These are phyloP conservation scores for Urosaurus nigricauda DNA, from an alignment of 2,797 vertebrate species.

Conservation along the genomic window DNA sequence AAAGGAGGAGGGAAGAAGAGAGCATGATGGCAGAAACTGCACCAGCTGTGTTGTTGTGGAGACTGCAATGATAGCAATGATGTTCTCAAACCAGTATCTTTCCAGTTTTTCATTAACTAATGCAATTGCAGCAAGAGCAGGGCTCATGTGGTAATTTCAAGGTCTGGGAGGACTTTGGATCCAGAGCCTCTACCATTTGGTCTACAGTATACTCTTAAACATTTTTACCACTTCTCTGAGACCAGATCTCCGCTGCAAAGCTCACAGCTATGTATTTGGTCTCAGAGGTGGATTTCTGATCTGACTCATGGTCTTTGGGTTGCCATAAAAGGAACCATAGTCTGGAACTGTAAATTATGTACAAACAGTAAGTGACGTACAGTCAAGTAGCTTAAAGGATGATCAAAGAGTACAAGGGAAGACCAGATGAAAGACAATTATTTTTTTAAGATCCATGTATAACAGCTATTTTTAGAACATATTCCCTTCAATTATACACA, in stretches of 20 bases:
- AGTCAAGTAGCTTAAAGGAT: not conserved
- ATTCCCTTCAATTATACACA: conserved; percentile 29
- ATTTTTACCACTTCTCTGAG: not conserved
- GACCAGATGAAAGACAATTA: not conserved
- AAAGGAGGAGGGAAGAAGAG: too few species aligned
- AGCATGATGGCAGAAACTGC: too few species aligned
- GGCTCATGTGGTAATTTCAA: too few species aligned
- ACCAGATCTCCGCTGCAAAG: not conserved
- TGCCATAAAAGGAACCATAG: not conserved
- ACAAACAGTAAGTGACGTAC: not conserved
- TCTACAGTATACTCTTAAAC: not conserved
- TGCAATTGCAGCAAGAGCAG: too few species aligned
- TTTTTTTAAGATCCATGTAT: not conserved
- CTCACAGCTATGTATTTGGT: not conserved
- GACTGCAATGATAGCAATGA: too few species aligned
- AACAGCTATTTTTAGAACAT: conserved; percentile 20
- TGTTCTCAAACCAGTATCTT: too few species aligned
- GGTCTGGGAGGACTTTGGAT: too few species aligned
- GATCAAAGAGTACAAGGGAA: not conserved
- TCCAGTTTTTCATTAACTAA: too few species aligned
- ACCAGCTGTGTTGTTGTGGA: too few species aligned
- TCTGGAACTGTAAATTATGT: not conserved
- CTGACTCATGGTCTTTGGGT: not conserved
- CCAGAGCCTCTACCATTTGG: too few species aligned
- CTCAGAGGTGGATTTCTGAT: not conserved